Conservation (phyloP, 1,140 invertebrate species). For the Adelges cooleyi region DNA sequence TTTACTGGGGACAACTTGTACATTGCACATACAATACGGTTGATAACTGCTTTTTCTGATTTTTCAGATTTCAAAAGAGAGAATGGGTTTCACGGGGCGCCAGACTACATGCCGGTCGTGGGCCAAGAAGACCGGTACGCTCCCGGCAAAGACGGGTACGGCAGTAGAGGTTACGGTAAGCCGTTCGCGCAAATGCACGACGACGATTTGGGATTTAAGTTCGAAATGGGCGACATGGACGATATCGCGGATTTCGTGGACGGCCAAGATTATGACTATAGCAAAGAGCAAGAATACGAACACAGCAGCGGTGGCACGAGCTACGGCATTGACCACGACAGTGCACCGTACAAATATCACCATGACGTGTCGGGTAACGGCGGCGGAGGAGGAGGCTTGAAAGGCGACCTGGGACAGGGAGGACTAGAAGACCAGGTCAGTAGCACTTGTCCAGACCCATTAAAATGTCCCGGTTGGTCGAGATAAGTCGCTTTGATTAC, state of each 20-base stretch:
- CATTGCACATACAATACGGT: too few species aligned
- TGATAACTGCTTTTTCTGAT: too few species aligned
- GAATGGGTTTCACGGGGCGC: not conserved
- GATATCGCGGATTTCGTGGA: not conserved
- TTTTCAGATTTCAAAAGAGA: conserved; percentile 5
- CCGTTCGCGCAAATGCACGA: not conserved
- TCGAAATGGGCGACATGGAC: not conserved
- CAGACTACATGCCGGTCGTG: not conserved
- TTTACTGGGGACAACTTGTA: too few species aligned
- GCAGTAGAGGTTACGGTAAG: not conserved
- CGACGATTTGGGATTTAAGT: too few species aligned
- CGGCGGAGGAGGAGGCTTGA: not conserved
- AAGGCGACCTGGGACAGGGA: not conserved
- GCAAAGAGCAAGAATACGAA: too few species aligned
- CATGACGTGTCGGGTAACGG: not conserved
- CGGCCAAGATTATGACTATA: not conserved
- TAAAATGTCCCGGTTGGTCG: too few species aligned
- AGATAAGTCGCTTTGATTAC: too few species aligned
- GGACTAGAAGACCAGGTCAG: not conserved
- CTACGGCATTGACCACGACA: not conserved
- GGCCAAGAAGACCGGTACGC: not conserved
- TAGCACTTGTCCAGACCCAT: too few species aligned
- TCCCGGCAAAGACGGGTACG: not conserved
- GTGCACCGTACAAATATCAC: not conserved
- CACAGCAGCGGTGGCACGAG: not conserved